A percentile compares a stretch with the other conserved stretches of the same genome.
phyloP scores from a whole-genome alignment of 2,113 vertebrate species.

The Parus major region DNA sequence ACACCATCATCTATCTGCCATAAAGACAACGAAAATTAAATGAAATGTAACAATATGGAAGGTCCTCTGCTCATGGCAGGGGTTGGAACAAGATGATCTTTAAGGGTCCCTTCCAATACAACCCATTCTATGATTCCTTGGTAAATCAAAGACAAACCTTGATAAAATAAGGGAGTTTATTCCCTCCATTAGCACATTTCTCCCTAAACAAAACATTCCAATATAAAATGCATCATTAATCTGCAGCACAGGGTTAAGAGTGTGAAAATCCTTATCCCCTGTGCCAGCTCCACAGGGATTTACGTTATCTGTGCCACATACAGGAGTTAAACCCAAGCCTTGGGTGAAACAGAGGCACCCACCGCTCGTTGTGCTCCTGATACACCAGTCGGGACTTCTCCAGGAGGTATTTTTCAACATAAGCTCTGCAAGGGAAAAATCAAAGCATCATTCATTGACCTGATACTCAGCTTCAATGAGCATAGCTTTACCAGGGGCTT shows the following conservation, averaged over 20 bases:
- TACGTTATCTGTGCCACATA: background rate
- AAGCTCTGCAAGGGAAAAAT: slow-evolving; percentile 82
- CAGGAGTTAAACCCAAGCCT: background rate
- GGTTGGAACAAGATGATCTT: background rate
- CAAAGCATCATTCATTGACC: background rate
- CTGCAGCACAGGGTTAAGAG: background rate
- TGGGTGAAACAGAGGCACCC: background rate
- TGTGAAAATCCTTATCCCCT: background rate
- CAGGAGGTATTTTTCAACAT: slow-evolving; percentile 97
- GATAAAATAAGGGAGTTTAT: background rate
- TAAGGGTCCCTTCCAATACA: background rate
- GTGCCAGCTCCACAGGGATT: background rate
- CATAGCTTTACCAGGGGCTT: background rate
- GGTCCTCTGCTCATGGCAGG: background rate
- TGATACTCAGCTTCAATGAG: background rate
- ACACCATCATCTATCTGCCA: background rate
- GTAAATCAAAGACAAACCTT: background rate
- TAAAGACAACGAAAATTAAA: background rate
- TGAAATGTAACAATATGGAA: background rate
- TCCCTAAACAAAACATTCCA: background rate
- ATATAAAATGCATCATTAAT: background rate
- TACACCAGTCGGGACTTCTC: slow-evolving; percentile 98
- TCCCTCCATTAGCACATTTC: background rate
- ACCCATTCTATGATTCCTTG: too few relatives aligned
- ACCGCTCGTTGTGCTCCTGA: slow-evolving; percentile 98